These are phyloP conservation scores for Andricus quercusramuli DNA, from an alignment of 2,888 invertebrate species.

Conservation along the genomic window DNA sequence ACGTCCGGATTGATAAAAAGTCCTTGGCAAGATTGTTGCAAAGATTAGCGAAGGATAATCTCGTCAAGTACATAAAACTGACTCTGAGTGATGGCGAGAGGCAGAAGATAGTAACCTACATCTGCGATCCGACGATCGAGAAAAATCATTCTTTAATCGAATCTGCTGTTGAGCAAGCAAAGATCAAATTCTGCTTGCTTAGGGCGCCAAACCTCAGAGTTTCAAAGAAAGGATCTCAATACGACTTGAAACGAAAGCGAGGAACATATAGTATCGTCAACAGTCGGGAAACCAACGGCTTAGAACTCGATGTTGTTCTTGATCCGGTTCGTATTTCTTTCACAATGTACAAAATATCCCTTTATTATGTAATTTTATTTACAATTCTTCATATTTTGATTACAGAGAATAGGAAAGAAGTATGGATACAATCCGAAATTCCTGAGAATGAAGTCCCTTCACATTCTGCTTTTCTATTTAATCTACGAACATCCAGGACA, in stretches of 20 bases:
- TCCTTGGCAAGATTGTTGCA: conserved; percentile 83
- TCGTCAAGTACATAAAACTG: conserved; percentile 81
- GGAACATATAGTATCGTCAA: conserved; percentile 35
- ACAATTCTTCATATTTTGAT: conserved; percentile 36
- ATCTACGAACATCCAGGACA: conserved; percentile 81
- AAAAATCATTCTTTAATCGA: conserved; percentile 80
- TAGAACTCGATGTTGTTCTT: conserved; percentile 51
- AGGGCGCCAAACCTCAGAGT: conserved; percentile 53
- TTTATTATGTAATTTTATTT: background rate
- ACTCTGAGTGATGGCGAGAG: conserved; percentile 78
- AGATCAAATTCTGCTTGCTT: conserved; percentile 80
- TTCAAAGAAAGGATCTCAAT: conserved; percentile 42
- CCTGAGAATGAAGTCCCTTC: conserved; percentile 83
- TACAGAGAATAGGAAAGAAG: conserved; percentile 73
- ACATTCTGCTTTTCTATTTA: conserved; percentile 86
- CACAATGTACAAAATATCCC: background rate
- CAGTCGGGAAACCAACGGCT: conserved; percentile 7
- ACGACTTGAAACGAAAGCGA: conserved; percentile 21
- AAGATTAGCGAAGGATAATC: conserved; percentile 81
- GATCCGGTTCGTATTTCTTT: conserved; percentile 53
- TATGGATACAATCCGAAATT: conserved; percentile 84
- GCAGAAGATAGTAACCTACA: conserved; percentile 79
- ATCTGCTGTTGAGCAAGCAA: conserved; percentile 83
- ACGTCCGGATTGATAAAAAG: conserved; percentile 83
- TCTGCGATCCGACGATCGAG: conserved; percentile 80